phyloP scores from a whole-genome alignment of 2,113 vertebrate species.

The Chlorodrepanis virens region DNA sequence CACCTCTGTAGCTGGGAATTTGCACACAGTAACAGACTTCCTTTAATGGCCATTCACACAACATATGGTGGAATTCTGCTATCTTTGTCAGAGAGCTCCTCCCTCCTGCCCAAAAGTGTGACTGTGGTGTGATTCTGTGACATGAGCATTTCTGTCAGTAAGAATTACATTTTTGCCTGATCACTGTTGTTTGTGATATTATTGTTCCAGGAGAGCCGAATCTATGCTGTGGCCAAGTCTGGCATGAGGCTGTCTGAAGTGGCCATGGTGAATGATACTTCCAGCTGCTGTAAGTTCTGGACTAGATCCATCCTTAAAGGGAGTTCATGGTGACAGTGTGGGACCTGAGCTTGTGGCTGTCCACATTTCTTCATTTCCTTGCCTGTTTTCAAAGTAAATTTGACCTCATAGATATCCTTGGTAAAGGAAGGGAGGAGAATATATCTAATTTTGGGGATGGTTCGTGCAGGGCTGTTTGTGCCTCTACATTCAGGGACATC shows the following conservation, averaged over 20 bases:
- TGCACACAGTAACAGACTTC: not conserved
- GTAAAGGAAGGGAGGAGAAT: not conserved
- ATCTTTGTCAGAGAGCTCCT: not conserved
- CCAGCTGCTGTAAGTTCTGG: slow-evolving; percentile 75
- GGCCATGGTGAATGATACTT: slow-evolving; percentile 61
- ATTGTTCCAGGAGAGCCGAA: slow-evolving; percentile 83
- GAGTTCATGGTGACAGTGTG: not conserved
- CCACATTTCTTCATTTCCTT: not conserved
- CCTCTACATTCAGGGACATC: not conserved
- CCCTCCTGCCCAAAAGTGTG: not conserved
- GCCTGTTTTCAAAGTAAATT: not conserved
- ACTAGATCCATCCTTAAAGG: not conserved
- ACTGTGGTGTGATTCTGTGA: not conserved
- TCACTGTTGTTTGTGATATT: not conserved
- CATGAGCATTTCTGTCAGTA: not conserved
- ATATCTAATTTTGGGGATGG: not conserved
- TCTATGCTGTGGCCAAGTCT: slow-evolving; percentile 88
- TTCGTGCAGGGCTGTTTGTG: not conserved
- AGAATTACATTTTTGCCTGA: not conserved
- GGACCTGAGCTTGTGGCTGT: not conserved
- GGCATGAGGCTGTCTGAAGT: slow-evolving; percentile 87
- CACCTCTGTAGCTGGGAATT: not conserved
- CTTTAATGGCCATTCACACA: not conserved
- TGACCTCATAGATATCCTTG: rapidly evolving
- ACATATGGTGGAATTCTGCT: not conserved